Evolutionary conservation across 1,140 invertebrate genomes (phyloP), one percentile per base, ranked within the genome.

Genomic region (Ostrea edulis): DNA sequence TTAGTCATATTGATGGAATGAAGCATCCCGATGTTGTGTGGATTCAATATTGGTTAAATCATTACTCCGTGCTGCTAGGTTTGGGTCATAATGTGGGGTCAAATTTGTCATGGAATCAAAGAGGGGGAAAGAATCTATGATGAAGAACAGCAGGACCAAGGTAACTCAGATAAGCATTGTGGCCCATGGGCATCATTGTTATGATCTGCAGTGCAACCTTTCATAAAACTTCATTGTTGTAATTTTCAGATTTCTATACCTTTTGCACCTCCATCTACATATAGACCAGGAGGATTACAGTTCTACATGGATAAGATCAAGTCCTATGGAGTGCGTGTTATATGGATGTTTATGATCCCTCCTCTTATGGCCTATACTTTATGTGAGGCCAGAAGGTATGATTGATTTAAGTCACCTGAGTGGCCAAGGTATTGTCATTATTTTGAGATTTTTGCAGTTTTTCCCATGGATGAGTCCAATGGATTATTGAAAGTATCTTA

Each of bases 361-460:
- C 88, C 88, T 53, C 53, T 86, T 44, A 86, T 81, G 55, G 85
- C 71, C n/a, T 89, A 82, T 22, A 86, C 82, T n/a, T 62, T 89
- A 8, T 83, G 84, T 68, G 88, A 89, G 68, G 88, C 84, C 14
- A 86, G 85, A 44, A 58, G 62, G 88, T 89, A 89, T 44, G 14
- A 44, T 44, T 44, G 35, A 44, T 44, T 44, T 44, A 44, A 5
- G 5, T 44, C 35, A 44, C 35, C 5, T 44, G 1, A 44, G 35
- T 44, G 35, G 35, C 1, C 35, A 2, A 44, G 35, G 35, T 44
- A 44, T 44, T 44, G 5, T 58, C 2, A n/a, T n/a, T n/a, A n/a
- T n/a, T n/a, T n/a, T n/a, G n/a, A n/a, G n/a, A n/a, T n/a, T n/a
- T n/a, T n/a, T n/a, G n/a, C n/a, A n/a, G n/a, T n/a, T n/a, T n/a